Evolutionary conservation across 2,113 vertebrate species (phyloP), one percentile per base, ranked within the genome.

Genomic region (Oncorhynchus mykiss): DNA sequence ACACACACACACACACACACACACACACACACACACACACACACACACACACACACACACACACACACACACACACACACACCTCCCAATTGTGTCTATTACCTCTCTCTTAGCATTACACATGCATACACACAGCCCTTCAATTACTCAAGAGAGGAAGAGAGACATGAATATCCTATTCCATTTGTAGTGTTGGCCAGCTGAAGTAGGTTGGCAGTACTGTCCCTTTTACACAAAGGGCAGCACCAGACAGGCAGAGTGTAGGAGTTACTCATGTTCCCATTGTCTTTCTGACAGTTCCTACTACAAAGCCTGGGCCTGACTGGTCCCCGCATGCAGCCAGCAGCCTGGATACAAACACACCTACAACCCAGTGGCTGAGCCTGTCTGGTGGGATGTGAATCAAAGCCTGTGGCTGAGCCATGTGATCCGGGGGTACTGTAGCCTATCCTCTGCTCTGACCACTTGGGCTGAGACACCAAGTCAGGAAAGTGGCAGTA

Each of bases 231-330:
- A 4, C 51, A 16, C 51, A 54, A 16, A 16, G 70, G 45, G 49
- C 70, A 29, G 54, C 70, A 59, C 14, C 54, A 25, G 25, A 13
- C 3, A 59, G 60, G 20, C 24, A 18, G 39, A 73, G 60, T 67
- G n/a, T 62, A 77, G 67, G 27, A 71, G 71, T 60, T 25, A 74
- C 62, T 59, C 16, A 57, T 74, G 67, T 71, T 71, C 25, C 29
- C 72, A 70, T 74, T 74, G 75, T 81, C 49, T 18, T 54, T 75
- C 39, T 64, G 69, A 75, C 70, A 51, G 74, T 72, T 78, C 62
- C 54, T 22, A 51, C 70, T 54, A 78, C 69, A 75, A 78, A 75
- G 76, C 69, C 25, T 62, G 59, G 59, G n/a, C 51, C 39, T 45
- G 39, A 9, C 39, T 9, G 39, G 39, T 9, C 39, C 39, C 39